Base-by-base conservation (phyloP, 37 sponge, comb jelly and placozoan species). In the Dysidea cf. avara region DNA sequence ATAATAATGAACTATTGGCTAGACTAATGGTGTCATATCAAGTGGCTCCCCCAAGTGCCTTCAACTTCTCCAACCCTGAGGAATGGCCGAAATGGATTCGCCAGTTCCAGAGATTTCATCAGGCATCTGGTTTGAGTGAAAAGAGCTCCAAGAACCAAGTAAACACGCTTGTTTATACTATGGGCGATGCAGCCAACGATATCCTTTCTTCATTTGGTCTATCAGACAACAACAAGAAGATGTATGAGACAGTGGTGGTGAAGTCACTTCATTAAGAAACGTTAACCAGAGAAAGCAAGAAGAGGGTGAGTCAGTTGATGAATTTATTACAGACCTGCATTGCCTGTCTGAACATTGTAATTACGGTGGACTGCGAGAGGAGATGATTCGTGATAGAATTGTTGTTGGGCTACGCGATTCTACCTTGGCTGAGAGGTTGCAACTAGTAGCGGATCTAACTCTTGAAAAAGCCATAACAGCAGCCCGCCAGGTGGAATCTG, bases 361-460 rank as follows among this genome's bases (percentile, higher is more conserved):
- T 18, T 66, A 47, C 46, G 39, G 68, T 26, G 49, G 33, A 37
- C 40, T 66, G 33, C 68, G 49, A 1, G 68, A 66, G 16, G 43
- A 66, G 49, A 26, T 66, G 68, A 66, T 66, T 46, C 36, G 68
- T 20, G 68, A 66, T 4, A 17, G 46, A n/a, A 66, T 66, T 24
- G 68, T 66, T 36, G 46, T 14, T 30, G 39, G 46, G 25, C 30
- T 64, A 17, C 9, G 43, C 7, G 59, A 56, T 30, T 56, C 30
- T n/a, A n/a, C n/a, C n/a, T n/a, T n/a, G n/a, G n/a, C n/a, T n/a
- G 12, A 29, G 31, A 56, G 11, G 12, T 29, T 56, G 31, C 59
- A 56, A 9, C 59, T 56, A 5, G 12, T 13, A 30, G 28, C 12
- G 5, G 59, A 56, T 56, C 59, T 56, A 9, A 56, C 59, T 5